Conservation (phyloP, 37 sponge, comb jelly and placozoan species). For the Bolinopsis microptera region DNA sequence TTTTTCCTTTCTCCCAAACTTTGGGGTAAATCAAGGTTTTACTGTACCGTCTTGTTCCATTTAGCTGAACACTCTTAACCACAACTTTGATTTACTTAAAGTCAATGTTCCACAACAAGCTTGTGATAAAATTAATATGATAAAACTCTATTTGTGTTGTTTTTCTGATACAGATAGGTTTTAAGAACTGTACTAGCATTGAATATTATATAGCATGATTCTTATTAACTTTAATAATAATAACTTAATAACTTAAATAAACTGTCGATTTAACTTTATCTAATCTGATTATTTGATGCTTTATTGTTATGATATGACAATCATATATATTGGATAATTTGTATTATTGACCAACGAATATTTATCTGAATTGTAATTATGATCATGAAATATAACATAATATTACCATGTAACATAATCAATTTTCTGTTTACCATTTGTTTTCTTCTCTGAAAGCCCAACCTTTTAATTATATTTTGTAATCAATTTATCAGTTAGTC, state of each 20-base stretch:
- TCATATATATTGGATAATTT: neutral
- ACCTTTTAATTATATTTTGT: too few relatives aligned
- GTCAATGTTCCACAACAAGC: neutral
- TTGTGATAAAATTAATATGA: neutral
- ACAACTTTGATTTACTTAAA: neutral
- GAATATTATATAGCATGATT: neutral
- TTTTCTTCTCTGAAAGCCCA: neutral
- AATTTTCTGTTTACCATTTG: neutral
- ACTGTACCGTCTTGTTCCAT: too few relatives aligned
- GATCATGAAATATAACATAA: neutral
- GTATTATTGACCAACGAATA: neutral
- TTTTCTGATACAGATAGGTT: neutral
- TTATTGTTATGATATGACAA: neutral
- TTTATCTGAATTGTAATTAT: neutral
- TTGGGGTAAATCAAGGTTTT: too few relatives aligned
- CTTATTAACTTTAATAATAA: neutral
- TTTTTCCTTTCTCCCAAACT: too few relatives aligned
- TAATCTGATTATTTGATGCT: neutral
- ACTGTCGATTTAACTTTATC: neutral
- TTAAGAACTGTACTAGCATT: neutral
- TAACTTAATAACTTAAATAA: neutral
- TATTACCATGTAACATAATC: neutral
- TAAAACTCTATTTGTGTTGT: neutral
- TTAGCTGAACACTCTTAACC: too few relatives aligned
- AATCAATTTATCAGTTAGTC: too few relatives aligned